phyloP scores from a whole-genome alignment of 2,113 vertebrate species.

The Erythrocebus patas region DNA sequence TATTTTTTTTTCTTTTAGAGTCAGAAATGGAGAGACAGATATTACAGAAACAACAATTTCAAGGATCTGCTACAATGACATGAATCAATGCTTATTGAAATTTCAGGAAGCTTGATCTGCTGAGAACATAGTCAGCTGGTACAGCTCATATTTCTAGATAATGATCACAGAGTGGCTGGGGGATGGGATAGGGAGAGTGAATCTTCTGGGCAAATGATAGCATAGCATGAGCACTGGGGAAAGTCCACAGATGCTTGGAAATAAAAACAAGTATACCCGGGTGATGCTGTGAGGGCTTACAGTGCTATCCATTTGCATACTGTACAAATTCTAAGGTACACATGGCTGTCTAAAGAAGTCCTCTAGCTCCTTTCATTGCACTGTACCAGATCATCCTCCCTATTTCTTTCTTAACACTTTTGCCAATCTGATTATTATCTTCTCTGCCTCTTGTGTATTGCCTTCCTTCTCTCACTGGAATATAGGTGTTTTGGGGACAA shows the following conservation, averaged over 20 bases:
- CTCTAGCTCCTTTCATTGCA: too few species aligned
- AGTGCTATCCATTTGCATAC: not conserved
- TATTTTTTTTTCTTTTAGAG: conserved; percentile 12
- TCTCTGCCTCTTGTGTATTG: not conserved
- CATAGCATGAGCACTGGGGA: not conserved
- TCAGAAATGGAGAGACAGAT: conserved; percentile 59
- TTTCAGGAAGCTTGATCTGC: conserved; percentile 85
- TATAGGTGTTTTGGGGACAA: not conserved
- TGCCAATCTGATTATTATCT: not conserved
- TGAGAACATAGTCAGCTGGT: conserved; percentile 69
- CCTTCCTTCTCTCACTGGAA: not conserved
- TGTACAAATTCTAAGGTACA: not conserved
- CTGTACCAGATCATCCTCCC: not conserved
- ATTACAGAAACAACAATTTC: conserved; percentile 76
- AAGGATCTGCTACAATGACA: conserved; percentile 88
- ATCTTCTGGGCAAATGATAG: conserved; percentile 60
- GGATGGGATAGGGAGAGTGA: conserved; percentile 69
- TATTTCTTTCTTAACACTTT: not conserved
- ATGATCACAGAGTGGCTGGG: conserved; percentile 75
- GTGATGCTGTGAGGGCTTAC: not conserved
- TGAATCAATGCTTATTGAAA: conserved; percentile 89
- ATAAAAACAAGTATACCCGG: not conserved
- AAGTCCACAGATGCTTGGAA: conserved; percentile 34
- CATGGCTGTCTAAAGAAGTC: not conserved
- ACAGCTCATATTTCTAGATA: conserved; percentile 89